Conservation (phyloP, 2,113 vertebrate genomes). For the Formicarius rufipectus region DNA sequence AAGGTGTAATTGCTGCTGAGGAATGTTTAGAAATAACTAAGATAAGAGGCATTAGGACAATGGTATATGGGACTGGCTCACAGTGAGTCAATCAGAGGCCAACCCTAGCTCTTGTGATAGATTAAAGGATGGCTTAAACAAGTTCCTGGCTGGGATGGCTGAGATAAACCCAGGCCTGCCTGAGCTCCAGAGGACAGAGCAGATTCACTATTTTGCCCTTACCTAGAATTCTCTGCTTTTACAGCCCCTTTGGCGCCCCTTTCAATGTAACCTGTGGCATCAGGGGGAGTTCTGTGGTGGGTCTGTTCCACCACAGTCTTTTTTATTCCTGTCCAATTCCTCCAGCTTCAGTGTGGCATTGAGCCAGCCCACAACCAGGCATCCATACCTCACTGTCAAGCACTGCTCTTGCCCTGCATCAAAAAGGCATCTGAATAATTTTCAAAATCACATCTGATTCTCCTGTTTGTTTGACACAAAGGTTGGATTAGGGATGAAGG, state of each 20-base stretch:
- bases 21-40: conserved; percentile 34
- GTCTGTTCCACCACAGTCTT: neutral
- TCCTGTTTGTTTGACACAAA: neutral
- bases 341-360: rapidly evolving
- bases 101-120: neutral
- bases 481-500: neutral
- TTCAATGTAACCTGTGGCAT: neutral
- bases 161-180: neutral
- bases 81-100: neutral
- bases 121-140: neutral
- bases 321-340: neutral
- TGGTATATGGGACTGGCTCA: neutral
- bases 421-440: neutral
- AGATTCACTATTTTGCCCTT: neutral
- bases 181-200: neutral
- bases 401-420: neutral
- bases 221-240: neutral
- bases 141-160: neutral
- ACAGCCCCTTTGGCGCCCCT: neutral
- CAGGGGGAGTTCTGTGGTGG: rapidly evolving
- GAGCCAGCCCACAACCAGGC: neutral
- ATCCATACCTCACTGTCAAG: rapidly evolving
- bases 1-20: conserved; percentile 52
- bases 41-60: conserved; percentile 59
- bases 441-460: neutral